Conservation (phyloP, 1,140 invertebrate species). For the Atta texana region DNA sequence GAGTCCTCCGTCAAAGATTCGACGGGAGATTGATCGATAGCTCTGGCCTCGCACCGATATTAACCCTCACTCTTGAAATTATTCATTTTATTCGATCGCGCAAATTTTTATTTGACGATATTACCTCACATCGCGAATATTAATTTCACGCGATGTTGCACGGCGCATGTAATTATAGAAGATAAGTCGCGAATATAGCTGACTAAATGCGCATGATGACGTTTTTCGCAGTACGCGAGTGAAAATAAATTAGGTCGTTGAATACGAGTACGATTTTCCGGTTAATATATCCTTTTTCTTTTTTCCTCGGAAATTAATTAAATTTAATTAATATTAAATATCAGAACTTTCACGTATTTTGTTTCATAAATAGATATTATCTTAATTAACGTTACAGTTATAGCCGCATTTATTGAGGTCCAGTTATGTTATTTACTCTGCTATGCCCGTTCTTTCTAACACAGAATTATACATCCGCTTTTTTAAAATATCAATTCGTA, state of each 20-base stretch:
- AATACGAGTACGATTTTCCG: conserved; percentile 35
- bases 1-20: conserved; percentile 32
- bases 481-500: not conserved
- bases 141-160: conserved; percentile 50
- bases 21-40: conserved; percentile 66
- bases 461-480: not conserved
- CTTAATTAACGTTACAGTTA: conserved; percentile 49
- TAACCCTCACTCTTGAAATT: conserved; percentile 47
- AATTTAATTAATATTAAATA: conserved; percentile 58
- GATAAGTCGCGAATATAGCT: conserved; percentile 40
- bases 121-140: conserved; percentile 27
- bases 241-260: conserved; percentile 53
- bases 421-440: not conserved
- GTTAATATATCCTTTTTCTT: conserved; percentile 21
- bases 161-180: conserved; percentile 47
- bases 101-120: not conserved
- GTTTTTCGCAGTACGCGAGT: not conserved
- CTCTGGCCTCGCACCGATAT: conserved; percentile 31
- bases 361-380: conserved; percentile 29
- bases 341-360: conserved; percentile 6
- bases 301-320: conserved; percentile 33
- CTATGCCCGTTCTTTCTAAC: not conserved
- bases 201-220: conserved; percentile 40
- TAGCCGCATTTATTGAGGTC: not conserved
- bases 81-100: conserved; percentile 31